Evolutionary conservation across 2,797 vertebrate genomes (phyloP).

Genomic region (Dryobates pubescens): DNA sequence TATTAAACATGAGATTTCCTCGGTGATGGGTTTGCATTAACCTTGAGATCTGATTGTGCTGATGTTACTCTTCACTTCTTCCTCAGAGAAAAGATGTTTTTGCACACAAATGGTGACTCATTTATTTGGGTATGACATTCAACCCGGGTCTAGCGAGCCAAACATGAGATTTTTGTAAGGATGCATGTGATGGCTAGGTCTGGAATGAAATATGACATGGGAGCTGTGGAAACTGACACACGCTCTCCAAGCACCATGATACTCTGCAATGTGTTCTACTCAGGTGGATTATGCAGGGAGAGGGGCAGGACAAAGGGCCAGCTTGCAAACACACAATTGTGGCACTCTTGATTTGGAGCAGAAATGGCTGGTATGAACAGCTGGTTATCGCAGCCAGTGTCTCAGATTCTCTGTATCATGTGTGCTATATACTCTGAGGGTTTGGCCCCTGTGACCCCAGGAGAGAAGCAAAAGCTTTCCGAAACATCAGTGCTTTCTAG

Average conservation of each 20-base stretch:
- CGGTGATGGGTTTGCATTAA: slow-evolving; percentile 9
- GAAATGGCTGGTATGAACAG: slow-evolving; percentile 48
- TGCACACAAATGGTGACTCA: background rate
- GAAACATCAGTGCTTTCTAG: background rate
- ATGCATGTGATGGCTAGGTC: background rate
- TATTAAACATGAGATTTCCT: slow-evolving; percentile 35
- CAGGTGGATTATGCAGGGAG: rapidly evolving
- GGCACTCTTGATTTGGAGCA: background rate
- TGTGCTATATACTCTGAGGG: background rate
- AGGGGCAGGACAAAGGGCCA: background rate
- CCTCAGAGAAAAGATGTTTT: background rate
- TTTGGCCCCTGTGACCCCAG: background rate
- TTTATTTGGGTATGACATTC: background rate
- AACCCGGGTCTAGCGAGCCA: background rate
- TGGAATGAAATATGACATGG: background rate
- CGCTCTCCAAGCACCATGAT: background rate
- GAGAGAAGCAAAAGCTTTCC: background rate
- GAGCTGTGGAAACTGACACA: background rate
- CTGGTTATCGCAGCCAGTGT: background rate
- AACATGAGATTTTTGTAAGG: background rate
- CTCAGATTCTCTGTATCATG: background rate
- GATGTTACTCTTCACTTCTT: background rate
- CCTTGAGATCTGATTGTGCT: background rate
- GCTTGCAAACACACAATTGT: background rate
- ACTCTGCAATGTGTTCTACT: background rate